Evolutionary conservation across 2,113 vertebrate species (phyloP).

Genomic region (Dissostichus mawsoni): DNA sequence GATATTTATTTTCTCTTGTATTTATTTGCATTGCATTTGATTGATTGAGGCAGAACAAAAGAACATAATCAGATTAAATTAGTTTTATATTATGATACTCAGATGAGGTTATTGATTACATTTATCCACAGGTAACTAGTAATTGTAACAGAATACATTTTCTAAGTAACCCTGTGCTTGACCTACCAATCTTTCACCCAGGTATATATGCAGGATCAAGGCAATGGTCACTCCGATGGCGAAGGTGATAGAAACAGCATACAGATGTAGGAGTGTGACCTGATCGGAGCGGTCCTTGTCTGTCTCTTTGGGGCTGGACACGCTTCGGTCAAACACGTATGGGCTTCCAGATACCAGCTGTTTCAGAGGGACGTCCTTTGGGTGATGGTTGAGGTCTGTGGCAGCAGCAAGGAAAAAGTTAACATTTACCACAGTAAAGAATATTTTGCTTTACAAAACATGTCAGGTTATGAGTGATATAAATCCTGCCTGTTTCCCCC

Average conservation of each 20-base stretch:
- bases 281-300: conserved; percentile 79
- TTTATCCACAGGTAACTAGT: no score
- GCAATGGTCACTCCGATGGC: conserved; percentile 86
- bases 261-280: conserved; percentile 82
- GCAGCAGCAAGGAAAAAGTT: conserved; percentile 61
- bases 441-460: no score
- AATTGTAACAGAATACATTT: no score
- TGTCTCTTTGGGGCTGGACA: conserved; percentile 82
- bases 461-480: no score
- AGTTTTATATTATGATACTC: no score
- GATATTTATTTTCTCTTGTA: no score
- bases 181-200: conserved; percentile 87
- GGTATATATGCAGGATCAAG: conserved; percentile 89
- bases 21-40: no score
- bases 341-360: conserved; percentile 86
- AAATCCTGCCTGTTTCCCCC: background rate
- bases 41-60: no score
- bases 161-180: background rate
- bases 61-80: no score
- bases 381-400: conserved; percentile 82
- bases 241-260: conserved; percentile 83
- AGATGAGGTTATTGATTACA: no score
- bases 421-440: background rate
- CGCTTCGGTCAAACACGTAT: conserved; percentile 82
- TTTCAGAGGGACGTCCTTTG: conserved; percentile 85